Evolutionary conservation across 2,797 vertebrate species (phyloP).

Genomic region (Neosilurus mollespiculum): DNA sequence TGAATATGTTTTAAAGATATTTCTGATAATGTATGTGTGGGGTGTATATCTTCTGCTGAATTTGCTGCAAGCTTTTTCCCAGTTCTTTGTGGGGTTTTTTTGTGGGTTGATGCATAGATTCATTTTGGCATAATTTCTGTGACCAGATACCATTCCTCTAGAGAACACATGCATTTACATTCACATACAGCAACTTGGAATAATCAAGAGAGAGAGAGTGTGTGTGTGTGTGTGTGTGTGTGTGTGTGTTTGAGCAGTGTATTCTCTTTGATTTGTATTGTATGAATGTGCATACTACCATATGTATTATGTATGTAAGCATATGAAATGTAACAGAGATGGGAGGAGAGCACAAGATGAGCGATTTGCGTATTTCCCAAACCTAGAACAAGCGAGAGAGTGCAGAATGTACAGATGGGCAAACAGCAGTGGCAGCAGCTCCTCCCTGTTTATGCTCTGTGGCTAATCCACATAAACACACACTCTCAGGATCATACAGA

Average conservation of each 20-base stretch:
- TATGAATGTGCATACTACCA: slow-evolving; percentile 31
- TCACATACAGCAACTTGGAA: no score
- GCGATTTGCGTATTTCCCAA: slow-evolving; percentile 23
- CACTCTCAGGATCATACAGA: slow-evolving; percentile 1
- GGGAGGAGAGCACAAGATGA: slow-evolving; percentile 12
- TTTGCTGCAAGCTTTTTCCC: no score
- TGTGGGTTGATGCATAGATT: no score
- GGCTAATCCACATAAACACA: slow-evolving; percentile 24
- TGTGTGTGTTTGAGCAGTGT: not conserved
- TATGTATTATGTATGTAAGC: no score
- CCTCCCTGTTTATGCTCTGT: slow-evolving; percentile 25
- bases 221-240: no score
- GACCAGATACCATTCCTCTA: no score
- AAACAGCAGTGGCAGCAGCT: slow-evolving; percentile 25
- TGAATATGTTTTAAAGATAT: slow-evolving; percentile 2
- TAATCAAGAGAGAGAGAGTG: no score
- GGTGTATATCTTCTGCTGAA: not conserved
- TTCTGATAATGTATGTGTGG: not conserved
- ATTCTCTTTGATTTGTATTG: slow-evolving; percentile 19
- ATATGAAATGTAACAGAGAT: slow-evolving; percentile 20
- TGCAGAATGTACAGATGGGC: slow-evolving; percentile 29
- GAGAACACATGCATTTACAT: no score
- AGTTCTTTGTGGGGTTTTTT: no score
- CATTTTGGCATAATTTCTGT: no score
- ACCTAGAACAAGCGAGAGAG: slow-evolving; percentile 29